Percentiles rank a stretch among this genome's conserved stretches.
These are phyloP conservation scores for Rhinogobius similis DNA, from an alignment of 2,113 vertebrate species.

Conservation along the genomic window DNA sequence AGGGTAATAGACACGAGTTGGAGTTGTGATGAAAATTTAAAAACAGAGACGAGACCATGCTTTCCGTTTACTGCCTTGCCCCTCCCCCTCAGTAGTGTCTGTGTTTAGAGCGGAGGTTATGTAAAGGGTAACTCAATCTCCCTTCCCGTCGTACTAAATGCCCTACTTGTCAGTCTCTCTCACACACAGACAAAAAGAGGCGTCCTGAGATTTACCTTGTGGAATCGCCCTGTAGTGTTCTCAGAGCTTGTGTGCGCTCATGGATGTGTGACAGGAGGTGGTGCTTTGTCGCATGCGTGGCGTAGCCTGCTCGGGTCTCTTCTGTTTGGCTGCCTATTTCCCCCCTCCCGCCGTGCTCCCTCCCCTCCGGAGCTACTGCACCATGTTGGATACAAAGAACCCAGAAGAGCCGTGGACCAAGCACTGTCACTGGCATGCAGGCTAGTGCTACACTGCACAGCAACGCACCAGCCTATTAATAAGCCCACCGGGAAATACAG, in stretches of 20 bases:
- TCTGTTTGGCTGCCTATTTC: conserved; percentile 23
- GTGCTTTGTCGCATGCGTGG: conserved; percentile 50
- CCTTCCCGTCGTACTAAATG: conserved; percentile 49
- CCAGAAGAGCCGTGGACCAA: conserved; percentile 56
- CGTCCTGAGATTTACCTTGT: conserved; percentile 43
- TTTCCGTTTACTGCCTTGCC: conserved; percentile 47
- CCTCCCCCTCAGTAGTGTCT: conserved; percentile 67
- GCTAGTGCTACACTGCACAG: conserved; percentile 59
- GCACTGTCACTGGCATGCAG: conserved; percentile 66
- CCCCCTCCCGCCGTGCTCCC: conserved; percentile 27
- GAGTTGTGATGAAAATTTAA: conserved; percentile 20
- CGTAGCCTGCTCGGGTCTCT: conserved; percentile 46
- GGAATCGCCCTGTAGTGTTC: conserved; percentile 7
- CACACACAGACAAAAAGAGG: conserved; percentile 9
- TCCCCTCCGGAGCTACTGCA: conserved; percentile 64
- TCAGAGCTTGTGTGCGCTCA: conserved; percentile 9
- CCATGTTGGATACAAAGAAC: conserved; percentile 78
- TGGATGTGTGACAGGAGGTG: conserved; percentile 53
- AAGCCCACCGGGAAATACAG: conserved; percentile 41
- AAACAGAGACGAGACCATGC: conserved; percentile 38
- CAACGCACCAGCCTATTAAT: conserved; percentile 46
- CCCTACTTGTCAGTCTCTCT: conserved; percentile 22
- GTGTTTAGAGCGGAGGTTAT: conserved; percentile 69
- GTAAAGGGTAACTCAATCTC: conserved; percentile 77
- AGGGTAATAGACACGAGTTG: conserved; percentile 8